phyloP scores from a whole-genome alignment of 2,113 vertebrate species.

The Cyrtonyx montezumae region DNA sequence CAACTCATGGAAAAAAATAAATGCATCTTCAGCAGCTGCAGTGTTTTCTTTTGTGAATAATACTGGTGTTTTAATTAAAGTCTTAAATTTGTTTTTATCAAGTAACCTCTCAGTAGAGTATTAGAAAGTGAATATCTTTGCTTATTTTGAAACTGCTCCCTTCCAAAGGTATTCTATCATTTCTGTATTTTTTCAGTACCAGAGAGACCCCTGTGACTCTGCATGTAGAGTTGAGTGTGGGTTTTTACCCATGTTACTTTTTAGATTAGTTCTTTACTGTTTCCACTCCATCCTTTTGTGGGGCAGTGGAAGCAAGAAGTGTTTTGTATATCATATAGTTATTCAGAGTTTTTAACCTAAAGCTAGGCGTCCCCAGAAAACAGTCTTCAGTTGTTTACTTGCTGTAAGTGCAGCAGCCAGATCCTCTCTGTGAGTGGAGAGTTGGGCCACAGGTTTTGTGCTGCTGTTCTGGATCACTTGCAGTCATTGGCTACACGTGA shows the following conservation, averaged over 20 bases:
- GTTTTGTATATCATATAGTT: neutral
- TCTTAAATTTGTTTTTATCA: neutral
- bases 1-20: neutral
- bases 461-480: neutral
- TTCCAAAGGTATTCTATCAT: neutral
- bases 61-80: neutral
- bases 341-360: neutral
- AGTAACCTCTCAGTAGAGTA: neutral
- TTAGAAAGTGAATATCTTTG: neutral
- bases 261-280: neutral
- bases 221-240: neutral
- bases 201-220: neutral
- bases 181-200: neutral
- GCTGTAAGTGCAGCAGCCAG: neutral
- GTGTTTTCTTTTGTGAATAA: neutral
- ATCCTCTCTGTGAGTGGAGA: neutral
- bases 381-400: neutral
- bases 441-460: neutral
- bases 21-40: neutral
- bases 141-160: neutral
- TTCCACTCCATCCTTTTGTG: neutral
- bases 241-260: neutral
- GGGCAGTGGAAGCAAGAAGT: neutral
- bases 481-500: neutral
- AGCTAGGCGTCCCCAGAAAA: neutral